Evolutionary conservation across 1,140 invertebrate species (phyloP).

Genomic region (Whitmania pigra): DNA sequence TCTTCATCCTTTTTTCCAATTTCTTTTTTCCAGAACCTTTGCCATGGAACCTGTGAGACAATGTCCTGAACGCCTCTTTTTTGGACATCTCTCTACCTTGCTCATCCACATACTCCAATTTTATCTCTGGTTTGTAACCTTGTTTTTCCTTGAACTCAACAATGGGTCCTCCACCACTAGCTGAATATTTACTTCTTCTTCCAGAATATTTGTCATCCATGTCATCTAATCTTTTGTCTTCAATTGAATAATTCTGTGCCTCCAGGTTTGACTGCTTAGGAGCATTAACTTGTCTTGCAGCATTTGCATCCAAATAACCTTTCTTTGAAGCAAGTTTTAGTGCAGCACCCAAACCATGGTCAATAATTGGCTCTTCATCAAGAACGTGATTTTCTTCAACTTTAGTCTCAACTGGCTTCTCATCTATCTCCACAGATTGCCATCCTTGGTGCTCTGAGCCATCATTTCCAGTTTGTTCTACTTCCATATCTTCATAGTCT

Average conservation of each 20-base stretch:
- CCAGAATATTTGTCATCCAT: conserved; percentile 60
- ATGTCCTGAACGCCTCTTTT: conserved; percentile 81
- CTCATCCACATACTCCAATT: conserved; percentile 94
- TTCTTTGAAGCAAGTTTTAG: conserved; percentile 83
- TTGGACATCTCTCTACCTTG: conserved; percentile 73
- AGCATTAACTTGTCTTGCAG: conserved; percentile 51
- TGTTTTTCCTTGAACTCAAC: conserved; percentile 88
- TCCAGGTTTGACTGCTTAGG: conserved; percentile 51
- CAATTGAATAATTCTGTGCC: conserved; percentile 87
- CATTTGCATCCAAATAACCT: conserved; percentile 73
- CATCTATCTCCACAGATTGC: conserved; percentile 56
- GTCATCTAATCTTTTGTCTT: conserved; percentile 78
- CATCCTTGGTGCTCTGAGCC: conserved; percentile 44
- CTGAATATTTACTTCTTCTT: conserved; percentile 59
- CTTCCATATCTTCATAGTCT: conserved; percentile 57
- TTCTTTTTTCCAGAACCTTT: conserved; percentile 99
- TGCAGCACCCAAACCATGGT: conserved; percentile 76
- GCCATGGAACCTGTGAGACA: conserved; percentile 96
- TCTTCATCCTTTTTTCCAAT: conserved; percentile 88
- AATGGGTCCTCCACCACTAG: conserved; percentile 55
- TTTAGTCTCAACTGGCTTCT: conserved; percentile 34
- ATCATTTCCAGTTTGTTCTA: conserved; percentile 28
- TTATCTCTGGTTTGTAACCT: conserved; percentile 82
- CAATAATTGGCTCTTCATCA: conserved; percentile 88
- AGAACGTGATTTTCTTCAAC: conserved; percentile 52